Evolutionary conservation across 2,113 vertebrate genomes (phyloP).

Genomic region (Alligator sinensis): DNA sequence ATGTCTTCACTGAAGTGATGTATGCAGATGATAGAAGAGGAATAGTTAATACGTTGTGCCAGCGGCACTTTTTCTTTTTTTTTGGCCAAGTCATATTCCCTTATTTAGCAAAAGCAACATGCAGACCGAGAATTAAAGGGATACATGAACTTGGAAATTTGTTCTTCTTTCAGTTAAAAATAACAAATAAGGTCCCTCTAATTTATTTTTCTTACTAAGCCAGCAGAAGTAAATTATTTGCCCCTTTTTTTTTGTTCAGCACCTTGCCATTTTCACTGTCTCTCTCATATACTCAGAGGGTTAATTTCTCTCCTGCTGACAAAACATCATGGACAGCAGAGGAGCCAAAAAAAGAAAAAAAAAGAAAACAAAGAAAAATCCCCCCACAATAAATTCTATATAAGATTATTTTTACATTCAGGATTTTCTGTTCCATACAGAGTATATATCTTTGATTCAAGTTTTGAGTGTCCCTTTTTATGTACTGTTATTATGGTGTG

Average conservation of each 20-base stretch:
- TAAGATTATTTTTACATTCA: background rate
- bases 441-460: background rate
- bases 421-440: background rate
- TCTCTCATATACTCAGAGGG: conserved; percentile 19
- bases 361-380: conserved; percentile 34
- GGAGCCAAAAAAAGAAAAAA: background rate
- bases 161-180: conserved; percentile 13
- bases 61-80: background rate
- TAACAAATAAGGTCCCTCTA: conserved; percentile 2
- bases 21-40: background rate
- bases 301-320: conserved; percentile 11
- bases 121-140: background rate
- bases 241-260: conserved; percentile 43
- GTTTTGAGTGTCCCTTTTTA: background rate
- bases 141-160: background rate
- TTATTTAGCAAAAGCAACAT: background rate
- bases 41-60: background rate
- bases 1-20: conserved; percentile 42
- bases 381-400: background rate
- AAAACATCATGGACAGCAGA: background rate
- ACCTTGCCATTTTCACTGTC: conserved; percentile 20
- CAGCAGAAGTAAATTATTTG: conserved; percentile 50
- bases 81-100: conserved; percentile 20
- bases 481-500: background rate
- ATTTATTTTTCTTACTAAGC: conserved; percentile 18